These are phyloP conservation scores for Brachyopa scutellaris DNA, from an alignment of 2,888 invertebrate species.

Conservation along the genomic window DNA sequence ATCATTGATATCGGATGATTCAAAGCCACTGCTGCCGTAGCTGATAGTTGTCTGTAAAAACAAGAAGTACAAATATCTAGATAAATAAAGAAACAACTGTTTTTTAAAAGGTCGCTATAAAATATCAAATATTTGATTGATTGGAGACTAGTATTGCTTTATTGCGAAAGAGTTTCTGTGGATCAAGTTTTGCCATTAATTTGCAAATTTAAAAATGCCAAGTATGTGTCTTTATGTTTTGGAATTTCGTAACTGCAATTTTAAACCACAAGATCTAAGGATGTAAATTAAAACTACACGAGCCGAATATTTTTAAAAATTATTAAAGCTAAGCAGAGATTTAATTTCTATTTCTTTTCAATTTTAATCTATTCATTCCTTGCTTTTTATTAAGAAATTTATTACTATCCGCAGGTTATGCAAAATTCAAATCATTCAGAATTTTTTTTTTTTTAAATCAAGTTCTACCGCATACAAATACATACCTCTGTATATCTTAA, in stretches of 20 bases:
- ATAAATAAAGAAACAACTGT: slow-evolving; percentile 49
- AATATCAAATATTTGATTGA: too few relatives aligned
- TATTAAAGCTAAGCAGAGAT: background rate
- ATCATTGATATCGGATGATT: slow-evolving; percentile 56
- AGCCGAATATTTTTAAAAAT: background rate
- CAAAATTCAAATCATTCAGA: background rate
- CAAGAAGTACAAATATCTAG: slow-evolving; percentile 61
- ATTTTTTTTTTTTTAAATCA: background rate
- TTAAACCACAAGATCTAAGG: background rate
- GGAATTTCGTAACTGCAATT: background rate
- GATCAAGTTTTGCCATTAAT: too few relatives aligned
- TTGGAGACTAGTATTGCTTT: too few relatives aligned
- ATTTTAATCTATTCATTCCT: background rate
- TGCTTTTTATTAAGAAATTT: slow-evolving; percentile 11
- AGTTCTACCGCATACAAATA: background rate
- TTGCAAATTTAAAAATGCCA: too few relatives aligned
- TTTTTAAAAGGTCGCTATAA: too few relatives aligned
- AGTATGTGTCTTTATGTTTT: too few relatives aligned
- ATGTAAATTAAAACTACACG: background rate
- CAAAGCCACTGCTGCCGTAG: slow-evolving; percentile 75
- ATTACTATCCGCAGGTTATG: background rate
- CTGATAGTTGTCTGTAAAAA: slow-evolving; percentile 75
- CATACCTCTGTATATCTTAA: background rate
- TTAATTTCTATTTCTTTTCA: background rate
- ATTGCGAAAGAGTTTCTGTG: too few relatives aligned